Conservation (phyloP, 53 echinoderm and acorn worm genomes). For the Henricia sp. region DNA sequence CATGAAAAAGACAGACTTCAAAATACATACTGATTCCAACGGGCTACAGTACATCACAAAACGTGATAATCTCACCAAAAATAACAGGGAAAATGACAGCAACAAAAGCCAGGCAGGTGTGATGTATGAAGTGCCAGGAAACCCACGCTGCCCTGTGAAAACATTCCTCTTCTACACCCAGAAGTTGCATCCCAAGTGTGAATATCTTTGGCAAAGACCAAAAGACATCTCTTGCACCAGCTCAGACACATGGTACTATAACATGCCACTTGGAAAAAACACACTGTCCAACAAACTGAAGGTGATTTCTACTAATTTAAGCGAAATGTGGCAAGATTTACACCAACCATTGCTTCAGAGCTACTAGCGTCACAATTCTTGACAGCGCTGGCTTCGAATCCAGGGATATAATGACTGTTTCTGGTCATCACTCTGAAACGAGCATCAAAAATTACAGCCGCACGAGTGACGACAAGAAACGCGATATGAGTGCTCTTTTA, state of each 20-base stretch:
- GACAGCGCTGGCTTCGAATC: constrained; percentile 14
- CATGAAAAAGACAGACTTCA: constrained; percentile 55
- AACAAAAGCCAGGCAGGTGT: constrained; percentile 57
- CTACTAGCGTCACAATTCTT: constrained; percentile 40
- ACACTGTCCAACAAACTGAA: constrained; percentile 22
- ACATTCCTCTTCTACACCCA: constrained; percentile 12
- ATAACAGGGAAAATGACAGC: constrained; percentile 50
- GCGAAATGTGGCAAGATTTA: not conserved
- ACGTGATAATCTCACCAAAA: constrained; percentile 58
- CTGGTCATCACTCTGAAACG: constrained; percentile 44
- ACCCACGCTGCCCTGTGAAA: constrained; percentile 44
- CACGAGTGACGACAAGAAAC: constrained; percentile 33
- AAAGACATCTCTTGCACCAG: constrained; percentile 3
- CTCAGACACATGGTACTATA: constrained; percentile 5
- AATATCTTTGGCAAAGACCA: not conserved
- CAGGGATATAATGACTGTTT: constrained; percentile 47
- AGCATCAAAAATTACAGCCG: constrained; percentile 42
- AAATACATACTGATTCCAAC: constrained; percentile 28
- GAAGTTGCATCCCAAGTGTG: not conserved
- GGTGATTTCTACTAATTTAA: not conserved
- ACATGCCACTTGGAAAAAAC: not conserved
- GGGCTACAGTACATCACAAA: constrained; percentile 46
- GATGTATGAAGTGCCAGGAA: constrained; percentile 59
- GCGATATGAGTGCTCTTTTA: constrained; percentile 37
- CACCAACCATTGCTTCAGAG: constrained; percentile 37